Evolutionary conservation across 2,113 vertebrate species (phyloP).

Genomic region (Sterna hirundo): DNA sequence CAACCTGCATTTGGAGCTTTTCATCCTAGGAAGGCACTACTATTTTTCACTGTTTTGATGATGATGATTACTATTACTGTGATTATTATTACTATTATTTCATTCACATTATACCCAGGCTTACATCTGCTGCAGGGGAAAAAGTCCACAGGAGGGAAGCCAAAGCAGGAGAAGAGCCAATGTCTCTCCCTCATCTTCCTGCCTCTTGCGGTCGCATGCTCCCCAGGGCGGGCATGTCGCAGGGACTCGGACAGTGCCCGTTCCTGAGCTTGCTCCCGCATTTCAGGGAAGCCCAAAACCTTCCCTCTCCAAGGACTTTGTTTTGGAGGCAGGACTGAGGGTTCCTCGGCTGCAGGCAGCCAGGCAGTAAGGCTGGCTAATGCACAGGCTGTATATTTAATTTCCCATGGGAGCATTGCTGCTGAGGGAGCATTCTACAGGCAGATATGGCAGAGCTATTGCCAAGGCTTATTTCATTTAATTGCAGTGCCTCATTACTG

Average conservation of each 20-base stretch:
- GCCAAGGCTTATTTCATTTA: constrained; percentile 33
- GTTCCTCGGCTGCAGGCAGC: not conserved
- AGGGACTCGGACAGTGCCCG: not conserved
- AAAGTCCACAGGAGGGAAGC: not conserved
- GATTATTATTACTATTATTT: not conserved
- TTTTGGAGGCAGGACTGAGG: not conserved
- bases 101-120: not conserved
- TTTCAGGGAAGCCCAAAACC: not conserved
- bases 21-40: not conserved
- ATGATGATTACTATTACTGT: not conserved
- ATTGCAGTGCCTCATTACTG: not conserved
- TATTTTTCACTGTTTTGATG: not conserved
- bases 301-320: not conserved
- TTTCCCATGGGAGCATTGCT: constrained; percentile 12
- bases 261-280: not conserved
- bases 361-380: not conserved
- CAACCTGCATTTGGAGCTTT: not conserved
- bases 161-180: not conserved
- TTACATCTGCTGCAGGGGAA: not conserved
- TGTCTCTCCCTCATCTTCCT: not conserved
- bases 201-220: rapidly evolving
- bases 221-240: too few relatives aligned
- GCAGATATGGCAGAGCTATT: not conserved
- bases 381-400: not conserved
- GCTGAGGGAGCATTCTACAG: not conserved